These are phyloP conservation scores for Motacilla alba DNA, from an alignment of 2,113 vertebrate species.

Conservation along the genomic window DNA sequence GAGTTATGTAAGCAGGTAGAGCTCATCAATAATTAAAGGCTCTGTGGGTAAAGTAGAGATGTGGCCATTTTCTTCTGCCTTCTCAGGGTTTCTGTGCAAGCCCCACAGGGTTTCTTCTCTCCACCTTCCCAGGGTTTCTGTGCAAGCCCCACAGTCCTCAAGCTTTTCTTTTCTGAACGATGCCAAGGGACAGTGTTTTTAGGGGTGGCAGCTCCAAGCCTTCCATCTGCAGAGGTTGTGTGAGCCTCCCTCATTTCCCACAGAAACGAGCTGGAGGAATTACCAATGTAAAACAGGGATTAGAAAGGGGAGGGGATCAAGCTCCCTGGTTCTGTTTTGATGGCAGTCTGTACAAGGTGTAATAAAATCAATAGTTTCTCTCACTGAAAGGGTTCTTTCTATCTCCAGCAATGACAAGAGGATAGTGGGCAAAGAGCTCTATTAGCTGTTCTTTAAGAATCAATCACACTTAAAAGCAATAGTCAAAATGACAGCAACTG, in stretches of 20 bases:
- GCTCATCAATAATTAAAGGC: slow-evolving; percentile 23
- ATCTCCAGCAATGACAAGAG: slow-evolving; percentile 9
- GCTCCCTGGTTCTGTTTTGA: not conserved
- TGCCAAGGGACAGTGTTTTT: not conserved
- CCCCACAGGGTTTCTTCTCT: not conserved
- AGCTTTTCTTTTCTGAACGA: not conserved
- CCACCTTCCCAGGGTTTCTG: not conserved
- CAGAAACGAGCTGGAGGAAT: not conserved
- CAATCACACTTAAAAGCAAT: slow-evolving; percentile 20
- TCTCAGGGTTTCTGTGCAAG: not conserved
- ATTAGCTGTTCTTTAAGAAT: slow-evolving; percentile 17
- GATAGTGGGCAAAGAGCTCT: not conserved
- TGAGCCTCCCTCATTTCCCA: not conserved
- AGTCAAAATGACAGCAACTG: not conserved
- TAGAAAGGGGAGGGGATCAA: not conserved
- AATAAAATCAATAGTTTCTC: slow-evolving; percentile 33
- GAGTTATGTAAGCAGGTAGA: slow-evolving; percentile 9
- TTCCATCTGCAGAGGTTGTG: not conserved
- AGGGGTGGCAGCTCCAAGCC: not conserved
- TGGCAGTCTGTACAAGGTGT: not conserved
- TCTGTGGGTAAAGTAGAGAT: not conserved
- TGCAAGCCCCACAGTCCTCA: not conserved
- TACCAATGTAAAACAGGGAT: not conserved
- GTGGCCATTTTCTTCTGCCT: not conserved
- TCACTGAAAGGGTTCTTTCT: slow-evolving; percentile 8